These are phyloP conservation scores for Xanthostigma xanthostigma DNA, from an alignment of 2,888 invertebrate genomes.

Conservation along the genomic window DNA sequence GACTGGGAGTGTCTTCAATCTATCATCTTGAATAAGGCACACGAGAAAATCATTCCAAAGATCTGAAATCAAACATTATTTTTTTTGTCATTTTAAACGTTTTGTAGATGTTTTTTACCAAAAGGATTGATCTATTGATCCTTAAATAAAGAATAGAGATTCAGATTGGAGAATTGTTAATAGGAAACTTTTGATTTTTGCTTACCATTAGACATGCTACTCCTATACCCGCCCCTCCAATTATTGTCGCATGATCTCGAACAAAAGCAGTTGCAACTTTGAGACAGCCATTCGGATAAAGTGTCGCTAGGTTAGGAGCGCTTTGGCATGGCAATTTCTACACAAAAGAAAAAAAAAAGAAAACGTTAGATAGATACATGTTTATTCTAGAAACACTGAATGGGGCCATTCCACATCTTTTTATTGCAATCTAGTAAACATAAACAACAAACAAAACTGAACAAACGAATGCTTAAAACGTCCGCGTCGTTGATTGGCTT, in stretches of 20 bases:
- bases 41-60: conserved; percentile 71
- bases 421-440: too few species aligned
- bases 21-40: conserved; percentile 73
- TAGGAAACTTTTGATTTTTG: conserved; percentile 3
- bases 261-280: conserved; percentile 53
- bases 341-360: conserved; percentile 14
- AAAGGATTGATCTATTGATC: conserved; percentile 3
- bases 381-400: conserved; percentile 8
- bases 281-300: conserved; percentile 63
- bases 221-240: conserved; percentile 67
- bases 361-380: not conserved
- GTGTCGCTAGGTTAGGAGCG: conserved; percentile 42
- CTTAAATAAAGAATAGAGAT: not conserved
- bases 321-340: conserved; percentile 42
- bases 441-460: too few species aligned
- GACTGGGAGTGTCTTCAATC: conserved; percentile 21
- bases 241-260: conserved; percentile 60
- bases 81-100: conserved; percentile 1
- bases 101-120: conserved; percentile 6
- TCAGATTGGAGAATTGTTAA: not conserved
- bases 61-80: conserved; percentile 44
- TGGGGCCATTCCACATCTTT: conserved; percentile 35
- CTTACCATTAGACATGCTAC: conserved; percentile 75
- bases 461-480: too few species aligned
- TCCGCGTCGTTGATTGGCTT: too few species aligned